A percentile compares a stretch with the other conserved stretches of the same genome.
These are phyloP conservation scores for Ornithorhynchus anatinus DNA, from an alignment of 2,113 vertebrate genomes.

Conservation along the genomic window DNA sequence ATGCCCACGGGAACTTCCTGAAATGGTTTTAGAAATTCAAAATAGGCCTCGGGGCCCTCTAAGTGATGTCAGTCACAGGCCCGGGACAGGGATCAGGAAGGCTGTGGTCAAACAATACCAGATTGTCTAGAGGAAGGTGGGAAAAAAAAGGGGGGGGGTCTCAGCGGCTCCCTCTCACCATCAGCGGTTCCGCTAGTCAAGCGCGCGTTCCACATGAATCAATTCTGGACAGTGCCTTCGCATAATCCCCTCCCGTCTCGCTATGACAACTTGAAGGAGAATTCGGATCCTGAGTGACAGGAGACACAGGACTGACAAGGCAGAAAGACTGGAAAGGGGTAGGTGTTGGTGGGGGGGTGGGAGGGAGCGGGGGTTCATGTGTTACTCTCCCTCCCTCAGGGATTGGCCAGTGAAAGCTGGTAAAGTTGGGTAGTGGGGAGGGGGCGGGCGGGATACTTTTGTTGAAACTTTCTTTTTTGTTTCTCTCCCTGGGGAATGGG, in stretches of 20 bases:
- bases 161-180: conserved; percentile 66
- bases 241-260: conserved; percentile 70
- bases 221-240: conserved; percentile 67
- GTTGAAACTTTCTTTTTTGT: too few species aligned
- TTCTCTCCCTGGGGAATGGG: too few species aligned
- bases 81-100: conserved; percentile 64
- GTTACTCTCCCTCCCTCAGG: too few species aligned
- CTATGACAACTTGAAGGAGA: conserved; percentile 75
- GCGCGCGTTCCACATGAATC: conserved; percentile 76
- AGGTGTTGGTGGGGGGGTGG: too few species aligned
- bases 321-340: too few species aligned
- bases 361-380: too few species aligned
- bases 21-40: conserved; percentile 75
- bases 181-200: conserved; percentile 75
- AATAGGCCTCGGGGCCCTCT: conserved; percentile 63
- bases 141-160: conserved; percentile 70
- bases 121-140: conserved; percentile 74
- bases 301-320: conserved; percentile 53
- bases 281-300: conserved; percentile 69
- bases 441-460: too few species aligned
- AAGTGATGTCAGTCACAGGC: conserved; percentile 72
- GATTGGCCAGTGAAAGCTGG: too few species aligned
- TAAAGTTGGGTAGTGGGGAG: too few species aligned
- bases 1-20: conserved; percentile 71
- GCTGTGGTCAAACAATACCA: conserved; percentile 69